Conservation (phyloP, 1,140 invertebrate species). For the Atopsyche davidsoni region DNA sequence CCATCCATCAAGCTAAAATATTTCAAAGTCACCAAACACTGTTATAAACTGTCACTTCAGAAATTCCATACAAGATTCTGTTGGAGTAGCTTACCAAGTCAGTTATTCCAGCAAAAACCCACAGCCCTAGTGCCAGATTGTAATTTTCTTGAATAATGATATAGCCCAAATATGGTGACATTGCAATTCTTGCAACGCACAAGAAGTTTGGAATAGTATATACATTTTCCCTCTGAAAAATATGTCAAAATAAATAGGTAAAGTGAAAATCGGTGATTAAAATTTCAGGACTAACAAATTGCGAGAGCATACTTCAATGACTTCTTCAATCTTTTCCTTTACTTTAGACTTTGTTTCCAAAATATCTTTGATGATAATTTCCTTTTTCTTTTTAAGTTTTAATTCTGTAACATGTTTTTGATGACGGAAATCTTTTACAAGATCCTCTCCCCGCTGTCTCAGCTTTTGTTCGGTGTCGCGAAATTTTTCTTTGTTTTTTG, state of each 20-base stretch:
- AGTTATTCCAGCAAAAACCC: slow-evolving; percentile 73
- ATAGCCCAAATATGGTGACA: slow-evolving; percentile 83
- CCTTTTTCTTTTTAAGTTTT: slow-evolving; percentile 53
- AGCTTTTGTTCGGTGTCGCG: slow-evolving; percentile 50
- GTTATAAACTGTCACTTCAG: slow-evolving; percentile 28
- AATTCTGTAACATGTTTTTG: slow-evolving; percentile 43
- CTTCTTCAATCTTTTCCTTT: slow-evolving; percentile 60
- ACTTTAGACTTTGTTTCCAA: slow-evolving; percentile 60
- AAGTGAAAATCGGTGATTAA: neutral
- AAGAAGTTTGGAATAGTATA: slow-evolving; percentile 90
- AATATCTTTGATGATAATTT: slow-evolving; percentile 59
- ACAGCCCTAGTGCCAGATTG: slow-evolving; percentile 62
- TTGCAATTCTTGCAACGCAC: slow-evolving; percentile 73
- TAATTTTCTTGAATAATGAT: slow-evolving; percentile 73
- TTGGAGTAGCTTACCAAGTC: slow-evolving; percentile 75
- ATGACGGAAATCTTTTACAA: slow-evolving; percentile 55
- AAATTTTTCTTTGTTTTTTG: slow-evolving; percentile 53
- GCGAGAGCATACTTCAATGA: slow-evolving; percentile 50
- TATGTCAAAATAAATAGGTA: slow-evolving; percentile 7
- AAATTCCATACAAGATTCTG: slow-evolving; percentile 18
- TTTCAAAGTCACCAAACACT: slow-evolving; percentile 39
- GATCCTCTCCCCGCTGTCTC: slow-evolving; percentile 47
- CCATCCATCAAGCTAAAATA: slow-evolving; percentile 84
- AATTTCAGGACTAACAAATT: neutral
- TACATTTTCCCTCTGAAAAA: slow-evolving; percentile 77